phyloP scores from a whole-genome alignment of 2,113 vertebrate species.

The Notarius quadriscutis region DNA sequence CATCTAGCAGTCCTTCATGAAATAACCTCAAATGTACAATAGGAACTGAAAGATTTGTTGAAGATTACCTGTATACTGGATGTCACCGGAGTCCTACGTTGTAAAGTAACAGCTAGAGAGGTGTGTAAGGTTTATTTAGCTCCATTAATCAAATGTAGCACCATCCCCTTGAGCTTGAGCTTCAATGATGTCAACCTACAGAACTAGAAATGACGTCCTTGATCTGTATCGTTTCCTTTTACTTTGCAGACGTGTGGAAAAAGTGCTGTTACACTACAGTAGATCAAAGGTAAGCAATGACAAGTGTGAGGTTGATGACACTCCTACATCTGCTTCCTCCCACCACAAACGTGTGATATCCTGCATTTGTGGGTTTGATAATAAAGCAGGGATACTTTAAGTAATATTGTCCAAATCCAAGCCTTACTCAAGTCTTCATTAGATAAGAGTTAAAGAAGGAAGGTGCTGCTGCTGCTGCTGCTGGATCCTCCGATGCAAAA shows the following conservation, averaged over 20 bases:
- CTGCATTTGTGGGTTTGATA: slow-evolving; percentile 28
- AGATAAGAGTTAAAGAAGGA: neutral
- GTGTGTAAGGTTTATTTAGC: neutral
- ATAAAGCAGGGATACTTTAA: slow-evolving; percentile 48
- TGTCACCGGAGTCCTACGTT: neutral
- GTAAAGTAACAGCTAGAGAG: neutral
- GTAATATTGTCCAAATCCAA: slow-evolving; percentile 34
- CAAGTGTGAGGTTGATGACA: slow-evolving; percentile 42
- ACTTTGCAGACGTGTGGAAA: slow-evolving; percentile 39
- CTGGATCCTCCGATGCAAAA: neutral
- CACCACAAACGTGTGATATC: slow-evolving; percentile 55
- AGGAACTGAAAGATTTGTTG: neutral
- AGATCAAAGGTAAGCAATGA: slow-evolving; percentile 50
- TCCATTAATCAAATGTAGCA: neutral
- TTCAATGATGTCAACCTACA: neutral
- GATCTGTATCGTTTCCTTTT: slow-evolving; percentile 19
- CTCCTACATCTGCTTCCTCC: slow-evolving; percentile 56
- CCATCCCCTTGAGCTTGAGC: neutral
- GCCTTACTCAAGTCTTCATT: neutral
- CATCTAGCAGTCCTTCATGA: neutral
- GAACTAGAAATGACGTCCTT: slow-evolving; percentile 6
- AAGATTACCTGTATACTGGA: slow-evolving; percentile 33
- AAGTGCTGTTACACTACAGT: slow-evolving; percentile 41
- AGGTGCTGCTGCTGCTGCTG: neutral
- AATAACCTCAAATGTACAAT: neutral